Conservation (phyloP, 1,140 invertebrate species). For the Sinonovacula constricta region DNA sequence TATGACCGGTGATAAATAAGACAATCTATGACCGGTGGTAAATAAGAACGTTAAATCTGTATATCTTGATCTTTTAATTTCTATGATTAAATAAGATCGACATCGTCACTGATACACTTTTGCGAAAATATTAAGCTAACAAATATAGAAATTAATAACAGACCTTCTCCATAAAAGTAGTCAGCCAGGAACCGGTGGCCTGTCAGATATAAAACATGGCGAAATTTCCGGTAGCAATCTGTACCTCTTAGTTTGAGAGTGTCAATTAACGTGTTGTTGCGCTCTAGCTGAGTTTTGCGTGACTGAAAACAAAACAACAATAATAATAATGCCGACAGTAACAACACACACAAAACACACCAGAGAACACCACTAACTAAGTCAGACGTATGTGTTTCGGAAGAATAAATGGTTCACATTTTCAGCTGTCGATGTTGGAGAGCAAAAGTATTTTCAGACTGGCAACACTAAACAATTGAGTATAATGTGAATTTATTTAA, state of each 20-base stretch:
- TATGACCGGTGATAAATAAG: too few species aligned
- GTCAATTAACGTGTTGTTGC: slow-evolving; percentile 33
- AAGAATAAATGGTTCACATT: not conserved
- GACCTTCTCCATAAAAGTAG: slow-evolving; percentile 44
- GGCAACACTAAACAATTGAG: not conserved
- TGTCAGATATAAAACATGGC: slow-evolving; percentile 49
- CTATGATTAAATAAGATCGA: too few species aligned
- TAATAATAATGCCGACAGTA: not conserved
- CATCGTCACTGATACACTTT: too few species aligned
- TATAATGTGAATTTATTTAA: not conserved
- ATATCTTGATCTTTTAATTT: too few species aligned
- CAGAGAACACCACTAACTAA: not conserved
- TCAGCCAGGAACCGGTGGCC: slow-evolving; percentile 45
- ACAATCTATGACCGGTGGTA: too few species aligned
- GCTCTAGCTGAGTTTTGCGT: slow-evolving; percentile 16
- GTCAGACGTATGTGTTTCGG: not conserved
- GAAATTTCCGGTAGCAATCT: slow-evolving; percentile 47
- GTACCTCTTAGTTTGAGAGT: slow-evolving; percentile 34
- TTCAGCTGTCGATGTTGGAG: not conserved
- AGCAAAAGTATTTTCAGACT: not conserved
- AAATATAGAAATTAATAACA: not conserved
- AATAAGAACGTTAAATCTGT: too few species aligned
- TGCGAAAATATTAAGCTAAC: not conserved
- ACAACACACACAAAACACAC: not conserved
- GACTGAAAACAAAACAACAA: not conserved